These are phyloP conservation scores for Chiloscyllium punctatum DNA, from an alignment of 2,797 vertebrate genomes.

Conservation along the genomic window DNA sequence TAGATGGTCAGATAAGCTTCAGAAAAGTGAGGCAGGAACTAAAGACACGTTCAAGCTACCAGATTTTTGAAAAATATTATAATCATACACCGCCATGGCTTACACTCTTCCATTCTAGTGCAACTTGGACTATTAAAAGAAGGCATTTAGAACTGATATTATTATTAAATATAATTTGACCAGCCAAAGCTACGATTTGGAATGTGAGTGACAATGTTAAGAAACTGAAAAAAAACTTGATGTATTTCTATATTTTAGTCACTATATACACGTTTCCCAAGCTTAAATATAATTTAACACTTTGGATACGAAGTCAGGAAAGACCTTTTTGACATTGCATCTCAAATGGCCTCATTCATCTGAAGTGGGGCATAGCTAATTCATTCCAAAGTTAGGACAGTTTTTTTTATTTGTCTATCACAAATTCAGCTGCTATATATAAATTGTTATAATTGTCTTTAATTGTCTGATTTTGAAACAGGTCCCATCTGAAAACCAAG, in stretches of 20 bases:
- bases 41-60: not conserved
- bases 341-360: no score
- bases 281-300: not conserved
- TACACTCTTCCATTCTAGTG: not conserved
- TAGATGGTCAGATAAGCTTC: not conserved
- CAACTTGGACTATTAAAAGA: not conserved
- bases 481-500: not conserved
- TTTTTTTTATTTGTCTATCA: not conserved
- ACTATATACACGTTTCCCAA: not conserved
- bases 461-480: not conserved
- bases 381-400: not conserved
- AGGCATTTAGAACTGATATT: not conserved
- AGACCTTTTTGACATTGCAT: no score
- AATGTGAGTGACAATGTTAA: not conserved
- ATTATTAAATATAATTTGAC: not conserved
- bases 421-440: not conserved
- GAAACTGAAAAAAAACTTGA: not conserved
- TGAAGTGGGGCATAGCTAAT: not conserved
- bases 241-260: not conserved
- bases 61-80: not conserved
- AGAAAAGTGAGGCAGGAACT: not conserved
- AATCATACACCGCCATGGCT: not conserved
- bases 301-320: not conserved
- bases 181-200: not conserved
- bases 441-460: not conserved